Evolutionary conservation across 2,113 vertebrate genomes (phyloP), one percentile per base, ranked within the genome.

Genomic region (Dinomys branickii): DNA sequence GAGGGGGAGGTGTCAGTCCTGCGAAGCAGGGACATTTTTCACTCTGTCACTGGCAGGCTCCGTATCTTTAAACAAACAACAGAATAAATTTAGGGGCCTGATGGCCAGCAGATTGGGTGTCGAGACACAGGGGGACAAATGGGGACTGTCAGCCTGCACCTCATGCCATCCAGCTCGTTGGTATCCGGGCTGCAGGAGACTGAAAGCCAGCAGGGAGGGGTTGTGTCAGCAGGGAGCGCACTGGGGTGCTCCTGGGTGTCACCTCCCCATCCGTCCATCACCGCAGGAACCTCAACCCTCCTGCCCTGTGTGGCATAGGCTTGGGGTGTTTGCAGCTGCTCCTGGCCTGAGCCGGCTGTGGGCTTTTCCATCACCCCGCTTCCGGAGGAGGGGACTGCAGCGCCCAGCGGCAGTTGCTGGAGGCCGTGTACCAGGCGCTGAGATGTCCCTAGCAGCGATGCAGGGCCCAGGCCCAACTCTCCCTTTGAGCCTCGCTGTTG

Each of bases 61-160:
- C 84, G 2, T 98, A 98, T 92, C 97, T 98, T 98, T 98, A 98
- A 98, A 98, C 96, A 99, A 99, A 98, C 98, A 98, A 97, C 96
- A 96, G 98, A 97, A 98, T 98, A 98, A 98, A 98, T 98, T 98
- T 96, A 96, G 0, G 97, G 95, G 81, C 96, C 97, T 44, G 97
- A 98, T 98, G 97, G 95, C 0, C 95, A 97, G 97, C 98, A 98
- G 98, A 97, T 97, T 96, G 90, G 98, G 97, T 59, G 35, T 10
- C 19, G 95, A 98, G 98, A 98, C 98, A 95, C 26, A 91, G 97
- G 61, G 98, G 98, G 98, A 99, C 99, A 99, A 99, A 99, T 99
- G 98, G 99, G 94, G 96, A 96, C 98, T 99, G 99, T 99, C 99
- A 99, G 98, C 98, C 98, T 91, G 97, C 90, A 99, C 99, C 99